Conservation (phyloP, 2,113 vertebrate species). For the Cheilinus undulatus region DNA sequence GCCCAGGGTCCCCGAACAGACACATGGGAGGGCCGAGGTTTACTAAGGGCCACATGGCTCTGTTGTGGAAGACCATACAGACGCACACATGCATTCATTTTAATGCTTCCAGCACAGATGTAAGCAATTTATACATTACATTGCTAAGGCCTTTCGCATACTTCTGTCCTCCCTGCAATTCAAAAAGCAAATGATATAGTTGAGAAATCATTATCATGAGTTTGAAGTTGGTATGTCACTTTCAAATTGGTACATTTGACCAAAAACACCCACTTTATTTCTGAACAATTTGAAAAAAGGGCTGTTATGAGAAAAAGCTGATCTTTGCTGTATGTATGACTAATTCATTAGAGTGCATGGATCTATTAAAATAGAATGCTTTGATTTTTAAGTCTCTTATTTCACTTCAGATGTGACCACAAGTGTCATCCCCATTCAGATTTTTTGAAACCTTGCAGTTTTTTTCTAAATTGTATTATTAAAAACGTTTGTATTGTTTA, state of each 20-base stretch:
- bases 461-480: too few species aligned
- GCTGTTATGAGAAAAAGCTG: too few species aligned
- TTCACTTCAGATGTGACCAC: too few species aligned
- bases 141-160: constrained; percentile 33
- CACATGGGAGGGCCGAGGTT: constrained; percentile 53
- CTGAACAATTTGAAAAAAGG: not conserved
- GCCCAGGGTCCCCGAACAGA: constrained; percentile 58
- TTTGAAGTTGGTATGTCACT: constrained; percentile 29
- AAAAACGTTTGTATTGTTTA: too few species aligned
- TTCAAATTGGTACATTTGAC: constrained; percentile 41
- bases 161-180: constrained; percentile 32
- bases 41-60: constrained; percentile 57
- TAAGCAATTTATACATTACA: constrained; percentile 65
- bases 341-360: too few species aligned
- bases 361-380: too few species aligned
- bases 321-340: too few species aligned
- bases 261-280: constrained; percentile 13
- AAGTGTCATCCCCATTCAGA: too few species aligned
- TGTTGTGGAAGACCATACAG: constrained; percentile 32
- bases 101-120: constrained; percentile 58
- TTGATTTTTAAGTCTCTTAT: too few species aligned
- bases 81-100: constrained; percentile 38
- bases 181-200: constrained; percentile 35
- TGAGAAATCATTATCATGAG: constrained; percentile 29
- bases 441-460: too few species aligned